Percentiles rank a stretch among this genome's conserved stretches.
phyloP scores from a whole-genome alignment of 2,888 invertebrate species.

The Athalia cordata region DNA sequence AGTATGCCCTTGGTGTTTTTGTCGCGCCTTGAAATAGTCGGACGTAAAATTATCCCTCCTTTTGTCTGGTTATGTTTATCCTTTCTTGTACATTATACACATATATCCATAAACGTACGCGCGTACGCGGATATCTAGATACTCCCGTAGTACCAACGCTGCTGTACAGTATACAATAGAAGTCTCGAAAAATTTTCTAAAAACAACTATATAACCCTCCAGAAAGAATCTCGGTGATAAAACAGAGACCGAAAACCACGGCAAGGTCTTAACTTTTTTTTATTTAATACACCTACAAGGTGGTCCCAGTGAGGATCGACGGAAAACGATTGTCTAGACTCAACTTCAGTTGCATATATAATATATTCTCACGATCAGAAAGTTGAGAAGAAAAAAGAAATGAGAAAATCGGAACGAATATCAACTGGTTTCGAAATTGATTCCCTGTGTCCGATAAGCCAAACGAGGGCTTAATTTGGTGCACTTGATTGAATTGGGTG shows the following conservation, averaged over 20 bases:
- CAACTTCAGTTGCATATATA: too few species aligned
- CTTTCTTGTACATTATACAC: conserved; percentile 1
- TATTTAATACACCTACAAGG: conserved; percentile 24
- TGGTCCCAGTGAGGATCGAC: conserved; percentile 1
- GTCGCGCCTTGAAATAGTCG: conserved; percentile 34
- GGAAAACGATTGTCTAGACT: too few species aligned
- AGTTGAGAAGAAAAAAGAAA: too few species aligned
- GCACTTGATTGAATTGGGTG: too few species aligned
- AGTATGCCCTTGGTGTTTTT: not conserved
- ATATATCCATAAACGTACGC: not conserved
- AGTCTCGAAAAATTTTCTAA: too few species aligned
- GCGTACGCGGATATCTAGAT: not conserved
- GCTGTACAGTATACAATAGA: too few species aligned
- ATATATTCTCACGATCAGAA: too few species aligned
- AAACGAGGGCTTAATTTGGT: too few species aligned
- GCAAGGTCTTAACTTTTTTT: conserved; percentile 21
- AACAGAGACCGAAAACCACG: not conserved
- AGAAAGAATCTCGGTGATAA: not conserved
- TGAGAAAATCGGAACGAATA: too few species aligned
- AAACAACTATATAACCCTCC: not conserved
- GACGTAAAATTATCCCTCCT: conserved; percentile 30
- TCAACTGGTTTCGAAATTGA: too few species aligned
- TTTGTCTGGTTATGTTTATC: conserved; percentile 38
- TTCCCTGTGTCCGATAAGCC: too few species aligned
- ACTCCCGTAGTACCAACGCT: too few species aligned